These are phyloP conservation scores for Thunnus maccoyii DNA, from an alignment of 2,113 vertebrate genomes.

Conservation along the genomic window DNA sequence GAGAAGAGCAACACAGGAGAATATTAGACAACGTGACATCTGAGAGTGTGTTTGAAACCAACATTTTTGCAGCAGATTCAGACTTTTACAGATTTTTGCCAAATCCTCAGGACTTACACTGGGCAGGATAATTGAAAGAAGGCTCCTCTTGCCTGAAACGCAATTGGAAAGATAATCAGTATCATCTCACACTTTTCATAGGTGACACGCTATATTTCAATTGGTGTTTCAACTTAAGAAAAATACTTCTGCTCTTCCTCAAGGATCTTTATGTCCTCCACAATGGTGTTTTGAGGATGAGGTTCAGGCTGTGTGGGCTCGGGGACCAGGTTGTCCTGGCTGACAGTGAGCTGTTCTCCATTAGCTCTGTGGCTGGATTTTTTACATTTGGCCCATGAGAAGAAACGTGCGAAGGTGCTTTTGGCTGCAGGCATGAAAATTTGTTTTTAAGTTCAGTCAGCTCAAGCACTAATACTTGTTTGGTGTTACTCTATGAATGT, in stretches of 20 bases:
- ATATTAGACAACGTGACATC: not conserved
- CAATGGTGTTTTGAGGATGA: conserved; percentile 44
- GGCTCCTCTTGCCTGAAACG: conserved; percentile 15
- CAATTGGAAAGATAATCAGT: not conserved
- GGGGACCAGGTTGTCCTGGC: conserved; percentile 14
- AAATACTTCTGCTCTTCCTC: conserved; percentile 15
- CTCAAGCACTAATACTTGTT: not conserved
- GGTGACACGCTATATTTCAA: not conserved
- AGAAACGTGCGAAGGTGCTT: not conserved
- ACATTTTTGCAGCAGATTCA: too few relatives aligned
- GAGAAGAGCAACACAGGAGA: not conserved
- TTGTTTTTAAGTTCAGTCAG: not conserved
- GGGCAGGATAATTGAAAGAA: not conserved
- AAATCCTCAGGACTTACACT: conserved; percentile 41
- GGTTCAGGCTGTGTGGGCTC: not conserved
- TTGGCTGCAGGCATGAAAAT: conserved; percentile 27
- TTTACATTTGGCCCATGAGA: conserved; percentile 51
- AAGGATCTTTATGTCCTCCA: not conserved
- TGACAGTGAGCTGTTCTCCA: fast-evolving
- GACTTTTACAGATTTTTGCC: not conserved
- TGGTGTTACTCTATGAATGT: not conserved
- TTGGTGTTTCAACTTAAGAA: not conserved
- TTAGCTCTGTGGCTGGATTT: conserved; percentile 13
- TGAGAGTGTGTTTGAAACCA: not conserved
- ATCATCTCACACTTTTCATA: not conserved